Base-by-base conservation (phyloP, 2,888 invertebrate genomes). In the Drosophila lacicola region DNA sequence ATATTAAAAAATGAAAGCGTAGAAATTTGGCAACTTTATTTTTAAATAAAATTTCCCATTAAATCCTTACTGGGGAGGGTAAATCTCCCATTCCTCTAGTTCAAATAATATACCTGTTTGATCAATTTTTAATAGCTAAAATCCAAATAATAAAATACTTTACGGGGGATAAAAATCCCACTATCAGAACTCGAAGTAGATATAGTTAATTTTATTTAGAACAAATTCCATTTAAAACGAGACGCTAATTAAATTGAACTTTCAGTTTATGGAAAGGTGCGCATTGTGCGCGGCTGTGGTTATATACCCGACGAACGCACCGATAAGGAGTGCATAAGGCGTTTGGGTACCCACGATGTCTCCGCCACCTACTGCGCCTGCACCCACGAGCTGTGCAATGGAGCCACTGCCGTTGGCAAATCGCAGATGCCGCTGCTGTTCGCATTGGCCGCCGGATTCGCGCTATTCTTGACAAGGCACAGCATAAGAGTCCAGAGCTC, bases 201-300 rank as follows among this genome's bases (percentile, higher is more conserved):
- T 6, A 25, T 6, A 25, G 1, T 6, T 6, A 25, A 6, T 6
- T 25, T 8, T 6, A 29, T 6, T 29, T 29, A 8, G 8, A 2
- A 3, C 36, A 17, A 17, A 42, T 14, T 21, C n/a, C 4, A 29
- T n/a, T 41, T 9, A 17, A 8, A 29, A 29, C 6, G 21, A 14
- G 29, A 29, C 10, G 11, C 44, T 46, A 34, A 33, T 6, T 10
- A 49, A 21, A 47, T 39, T 9, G 17, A 9, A 29, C 0, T 92
- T 94, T 2, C 93, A 97, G 97, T 96, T 74, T 95, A 96, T 90
- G 96, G 96, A 6, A 95, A 95, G 91, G 92, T 93, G 11, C 95
- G 97, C 41, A 94, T 97, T n/a, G 95, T 97, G 4, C 95, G 97
- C 41, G 94, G 95, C 65, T 97, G 97, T 85, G 97, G 97, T 2